Evolutionary conservation across 2,888 invertebrate genomes (phyloP), one percentile per base, ranked within the genome.

Genomic region (Caenorhabditis uteleia): DNA sequence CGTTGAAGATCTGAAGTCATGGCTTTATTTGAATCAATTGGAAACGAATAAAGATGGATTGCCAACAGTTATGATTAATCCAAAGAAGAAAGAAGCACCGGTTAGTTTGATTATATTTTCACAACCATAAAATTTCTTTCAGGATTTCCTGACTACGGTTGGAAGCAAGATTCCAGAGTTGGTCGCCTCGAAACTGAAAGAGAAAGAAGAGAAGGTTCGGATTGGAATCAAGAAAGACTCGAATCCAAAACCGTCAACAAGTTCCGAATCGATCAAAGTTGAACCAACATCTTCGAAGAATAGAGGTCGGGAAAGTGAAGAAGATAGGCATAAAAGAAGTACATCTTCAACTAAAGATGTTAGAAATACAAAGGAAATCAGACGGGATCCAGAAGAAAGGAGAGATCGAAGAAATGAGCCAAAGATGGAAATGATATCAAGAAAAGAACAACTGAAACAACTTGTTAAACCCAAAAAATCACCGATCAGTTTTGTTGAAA

Each of bases 11-110:
- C 31, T 66, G 12, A 29, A 47, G 4, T 4, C 33, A 3, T 66
- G 66, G 66, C 49, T 66, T 5, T 53, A 48, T 38, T 42, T 66
- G 36, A 66, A 66, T 20, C 57, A 58, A n/a, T 36, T 66, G 29
- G 66, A 66, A 31, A 58, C 54, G 7, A 66, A 66, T 20, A 36
- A 44, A 4, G 66, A 66, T 36, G 59, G 56, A 14, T 21, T 66
- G 51, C 66, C 66, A 2, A 66, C 66, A 5, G 23, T 59, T n/a
- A 50, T 60, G 47, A 55, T 43, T 16, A 58, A 54, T 40, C 29
- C 33, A 5, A 12, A 48, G 10, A n/a, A 23, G 0, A 10, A 25
- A 2, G 18, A 34, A 29, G 12, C 29, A 27, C 2, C 16, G 14
- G 26, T 27, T n/a, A 7, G 26, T 21, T 43, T 43, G 26, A n/a